Evolutionary conservation across 2,888 invertebrate species (phyloP).

Genomic region (Lasioglossum villosulum): DNA sequence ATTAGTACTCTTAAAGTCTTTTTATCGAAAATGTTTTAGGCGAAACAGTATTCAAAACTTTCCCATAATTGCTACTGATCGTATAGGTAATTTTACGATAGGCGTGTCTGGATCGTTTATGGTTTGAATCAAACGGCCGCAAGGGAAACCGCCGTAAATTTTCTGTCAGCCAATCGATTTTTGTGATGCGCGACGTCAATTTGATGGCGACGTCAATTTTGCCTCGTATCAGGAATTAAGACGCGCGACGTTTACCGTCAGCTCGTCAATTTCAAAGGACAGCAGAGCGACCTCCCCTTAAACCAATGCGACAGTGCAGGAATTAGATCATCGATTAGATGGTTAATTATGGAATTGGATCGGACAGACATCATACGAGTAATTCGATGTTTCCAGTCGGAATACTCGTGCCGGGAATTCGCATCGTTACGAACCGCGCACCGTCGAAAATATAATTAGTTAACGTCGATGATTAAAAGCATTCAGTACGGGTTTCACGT

Average conservation of each 20-base stretch:
- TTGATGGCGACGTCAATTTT: not conserved
- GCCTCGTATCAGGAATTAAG: slow-evolving; percentile 28
- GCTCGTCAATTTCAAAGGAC: slow-evolving; percentile 33
- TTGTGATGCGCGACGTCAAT: not conserved
- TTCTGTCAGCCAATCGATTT: not conserved
- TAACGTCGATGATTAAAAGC: slow-evolving; percentile 57
- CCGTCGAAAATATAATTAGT: slow-evolving; percentile 57
- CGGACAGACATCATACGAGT: slow-evolving; percentile 56
- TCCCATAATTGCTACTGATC: too few relatives aligned
- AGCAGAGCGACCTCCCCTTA: slow-evolving; percentile 17
- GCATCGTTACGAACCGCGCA: slow-evolving; percentile 28
- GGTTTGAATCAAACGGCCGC: not conserved
- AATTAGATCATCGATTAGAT: slow-evolving; percentile 64
- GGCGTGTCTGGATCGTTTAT: too few relatives aligned
- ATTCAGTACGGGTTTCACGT: slow-evolving; percentile 52
- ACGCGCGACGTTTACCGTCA: slow-evolving; percentile 36
- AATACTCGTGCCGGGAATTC: slow-evolving; percentile 47
- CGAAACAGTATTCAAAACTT: too few relatives aligned
- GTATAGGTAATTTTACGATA: too few relatives aligned
- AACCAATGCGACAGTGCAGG: slow-evolving; percentile 41
- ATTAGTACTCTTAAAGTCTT: too few relatives aligned
- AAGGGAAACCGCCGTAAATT: not conserved
- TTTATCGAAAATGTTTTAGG: too few relatives aligned
- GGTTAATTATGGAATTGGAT: slow-evolving; percentile 60
- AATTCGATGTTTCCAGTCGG: slow-evolving; percentile 56